Evolutionary conservation across 2,797 vertebrate species (phyloP).

Genomic region (Enteromius trimaculatus): DNA sequence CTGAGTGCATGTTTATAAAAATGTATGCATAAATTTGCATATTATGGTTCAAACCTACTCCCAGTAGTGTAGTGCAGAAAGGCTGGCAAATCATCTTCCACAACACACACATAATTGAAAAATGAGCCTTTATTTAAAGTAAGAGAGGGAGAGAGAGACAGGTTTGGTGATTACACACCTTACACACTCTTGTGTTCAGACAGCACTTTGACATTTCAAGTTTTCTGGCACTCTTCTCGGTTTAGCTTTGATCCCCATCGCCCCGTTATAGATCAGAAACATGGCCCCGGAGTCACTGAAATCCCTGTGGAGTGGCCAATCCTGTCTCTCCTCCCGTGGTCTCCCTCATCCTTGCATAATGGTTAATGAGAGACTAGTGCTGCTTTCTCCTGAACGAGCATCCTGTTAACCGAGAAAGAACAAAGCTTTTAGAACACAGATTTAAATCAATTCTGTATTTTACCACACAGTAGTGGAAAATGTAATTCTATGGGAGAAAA

Average conservation of each 20-base stretch:
- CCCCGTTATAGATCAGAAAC: slow-evolving; percentile 16
- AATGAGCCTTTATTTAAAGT: slow-evolving; percentile 68
- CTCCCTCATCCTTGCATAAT: slow-evolving; percentile 42
- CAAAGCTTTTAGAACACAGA: background rate
- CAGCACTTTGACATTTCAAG: slow-evolving; percentile 40
- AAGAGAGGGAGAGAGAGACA: slow-evolving; percentile 56
- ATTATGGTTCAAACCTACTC: background rate
- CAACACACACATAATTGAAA: slow-evolving; percentile 58
- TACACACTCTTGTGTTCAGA: slow-evolving; percentile 48
- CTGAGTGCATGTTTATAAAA: background rate
- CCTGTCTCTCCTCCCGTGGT: slow-evolving; percentile 48
- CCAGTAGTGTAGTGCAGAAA: background rate
- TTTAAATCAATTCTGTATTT: background rate
- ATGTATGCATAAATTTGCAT: background rate
- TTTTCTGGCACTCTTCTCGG: slow-evolving; percentile 41
- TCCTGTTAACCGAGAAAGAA: slow-evolving; percentile 63
- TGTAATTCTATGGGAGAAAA: background rate
- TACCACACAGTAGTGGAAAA: background rate
- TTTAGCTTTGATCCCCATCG: slow-evolving; percentile 36
- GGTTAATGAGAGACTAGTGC: slow-evolving; percentile 70
- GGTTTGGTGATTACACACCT: slow-evolving; percentile 50
- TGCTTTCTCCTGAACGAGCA: slow-evolving; percentile 86
- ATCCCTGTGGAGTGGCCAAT: slow-evolving; percentile 60
- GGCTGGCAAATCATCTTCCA: slow-evolving; percentile 42
- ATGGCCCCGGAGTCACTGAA: slow-evolving; percentile 56